phyloP scores from a whole-genome alignment of 2,888 invertebrate species.

The Cephus rjabovi region DNA sequence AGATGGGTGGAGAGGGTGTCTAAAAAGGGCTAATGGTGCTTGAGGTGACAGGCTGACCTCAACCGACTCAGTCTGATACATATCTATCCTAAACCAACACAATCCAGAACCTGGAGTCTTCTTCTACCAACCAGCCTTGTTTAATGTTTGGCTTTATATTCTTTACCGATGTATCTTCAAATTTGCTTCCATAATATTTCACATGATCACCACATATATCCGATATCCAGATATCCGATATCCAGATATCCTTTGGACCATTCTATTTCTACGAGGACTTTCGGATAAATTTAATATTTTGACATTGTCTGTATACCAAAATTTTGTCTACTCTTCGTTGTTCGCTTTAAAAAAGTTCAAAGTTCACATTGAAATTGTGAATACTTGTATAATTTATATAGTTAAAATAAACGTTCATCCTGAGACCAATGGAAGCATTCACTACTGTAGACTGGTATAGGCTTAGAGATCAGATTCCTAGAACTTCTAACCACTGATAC shows the following conservation, averaged over 20 bases:
- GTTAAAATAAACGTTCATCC: not conserved
- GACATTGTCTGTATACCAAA: not conserved
- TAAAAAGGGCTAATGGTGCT: slow-evolving; percentile 62
- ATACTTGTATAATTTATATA: not conserved
- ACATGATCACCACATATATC: not conserved
- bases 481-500: not conserved
- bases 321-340: not conserved
- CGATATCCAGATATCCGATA: not conserved
- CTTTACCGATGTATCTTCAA: slow-evolving; percentile 24
- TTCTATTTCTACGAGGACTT: not conserved
- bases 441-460: not conserved
- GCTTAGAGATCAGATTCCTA: not conserved
- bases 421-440: not conserved
- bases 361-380: not conserved
- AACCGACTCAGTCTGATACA: slow-evolving; percentile 57
- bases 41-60: slow-evolving; percentile 62
- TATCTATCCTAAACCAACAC: slow-evolving; percentile 66
- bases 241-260: not conserved
- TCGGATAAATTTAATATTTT: not conserved
- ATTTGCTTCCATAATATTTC: slow-evolving; percentile 13
- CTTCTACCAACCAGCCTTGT: slow-evolving; percentile 22
- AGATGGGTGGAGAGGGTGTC: slow-evolving; percentile 43
- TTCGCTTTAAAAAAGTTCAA: not conserved
- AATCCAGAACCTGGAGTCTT: slow-evolving; percentile 39
- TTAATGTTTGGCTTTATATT: slow-evolving; percentile 49